A percentile compares a stretch with the other conserved stretches of the same genome.
These are phyloP conservation scores for Latrodectus geometricus DNA, from an alignment of 1,140 invertebrate genomes.

Conservation along the genomic window DNA sequence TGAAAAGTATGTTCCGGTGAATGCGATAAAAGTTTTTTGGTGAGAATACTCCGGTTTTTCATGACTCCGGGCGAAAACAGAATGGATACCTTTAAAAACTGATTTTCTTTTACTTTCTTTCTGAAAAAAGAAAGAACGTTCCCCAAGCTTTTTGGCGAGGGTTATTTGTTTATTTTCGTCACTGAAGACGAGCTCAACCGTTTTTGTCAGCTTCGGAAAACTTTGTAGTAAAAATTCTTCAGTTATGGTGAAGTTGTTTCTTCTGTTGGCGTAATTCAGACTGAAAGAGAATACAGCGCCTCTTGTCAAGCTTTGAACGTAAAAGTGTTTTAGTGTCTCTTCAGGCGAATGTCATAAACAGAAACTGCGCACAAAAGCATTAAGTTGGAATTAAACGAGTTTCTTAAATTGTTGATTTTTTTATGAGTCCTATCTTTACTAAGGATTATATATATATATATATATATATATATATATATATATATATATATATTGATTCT, in stretches of 20 bases:
- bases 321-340: no score
- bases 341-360: no score
- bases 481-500: no score
- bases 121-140: background rate
- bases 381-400: no score
- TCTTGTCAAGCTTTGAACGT: no score
- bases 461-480: no score
- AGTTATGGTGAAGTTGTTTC: slow-evolving; percentile 21
- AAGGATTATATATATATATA: no score
- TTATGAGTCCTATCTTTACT: no score
- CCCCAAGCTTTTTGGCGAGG: background rate
- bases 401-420: no score
- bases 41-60: slow-evolving; percentile 39
- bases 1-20: slow-evolving; percentile 40
- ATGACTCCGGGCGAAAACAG: slow-evolving; percentile 25
- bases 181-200: background rate
- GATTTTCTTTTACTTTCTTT: background rate
- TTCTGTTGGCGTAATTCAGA: background rate
- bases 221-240: slow-evolving; percentile 6
- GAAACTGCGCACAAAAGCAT: no score
- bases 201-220: slow-evolving; percentile 9
- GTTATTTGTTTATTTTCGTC: slow-evolving; percentile 9
- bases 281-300: no score
- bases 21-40: slow-evolving; percentile 39
- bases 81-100: slow-evolving; percentile 37